Conservation (phyloP, 2,797 vertebrate genomes). For the Cyclura pinguis region DNA sequence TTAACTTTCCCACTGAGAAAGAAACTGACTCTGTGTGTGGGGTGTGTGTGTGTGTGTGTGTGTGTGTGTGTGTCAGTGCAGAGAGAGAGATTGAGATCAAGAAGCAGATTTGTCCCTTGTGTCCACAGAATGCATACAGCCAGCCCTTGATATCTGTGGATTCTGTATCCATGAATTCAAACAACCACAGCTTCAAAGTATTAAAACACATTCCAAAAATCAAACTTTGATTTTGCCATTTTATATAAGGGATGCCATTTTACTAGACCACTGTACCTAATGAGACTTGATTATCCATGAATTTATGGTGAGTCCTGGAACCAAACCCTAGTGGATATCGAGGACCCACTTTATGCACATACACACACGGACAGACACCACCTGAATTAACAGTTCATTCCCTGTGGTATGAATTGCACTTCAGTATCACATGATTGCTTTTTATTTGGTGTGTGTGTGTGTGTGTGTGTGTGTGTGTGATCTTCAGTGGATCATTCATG, state of each 20-base stretch:
- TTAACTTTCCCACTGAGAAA: slow-evolving; percentile 55
- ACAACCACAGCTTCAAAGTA: too few relatives aligned
- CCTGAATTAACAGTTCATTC: slow-evolving; percentile 61
- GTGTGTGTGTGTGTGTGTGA: slow-evolving; percentile 60
- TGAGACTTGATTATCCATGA: too few relatives aligned
- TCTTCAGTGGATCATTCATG: slow-evolving; percentile 79
- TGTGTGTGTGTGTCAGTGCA: background rate
- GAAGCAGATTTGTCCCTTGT: slow-evolving; percentile 60
- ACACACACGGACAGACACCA: slow-evolving; percentile 28
- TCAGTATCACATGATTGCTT: slow-evolving; percentile 76
- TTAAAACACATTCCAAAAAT: too few relatives aligned
- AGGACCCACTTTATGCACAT: too few relatives aligned
- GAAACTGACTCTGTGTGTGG: background rate
- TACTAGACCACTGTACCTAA: too few relatives aligned
- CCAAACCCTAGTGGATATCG: too few relatives aligned
- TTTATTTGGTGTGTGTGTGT: slow-evolving; percentile 71
- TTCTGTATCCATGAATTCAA: too few relatives aligned
- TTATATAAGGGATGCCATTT: too few relatives aligned
- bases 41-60: background rate
- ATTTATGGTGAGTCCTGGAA: too few relatives aligned
- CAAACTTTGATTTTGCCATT: too few relatives aligned
- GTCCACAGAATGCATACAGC: slow-evolving; percentile 34
- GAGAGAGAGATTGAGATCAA: slow-evolving; percentile 55
- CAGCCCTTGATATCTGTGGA: too few relatives aligned
- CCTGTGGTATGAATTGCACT: slow-evolving; percentile 62